phyloP scores from a whole-genome alignment of 2,113 vertebrate genomes.

The Corvus hawaiiensis region DNA sequence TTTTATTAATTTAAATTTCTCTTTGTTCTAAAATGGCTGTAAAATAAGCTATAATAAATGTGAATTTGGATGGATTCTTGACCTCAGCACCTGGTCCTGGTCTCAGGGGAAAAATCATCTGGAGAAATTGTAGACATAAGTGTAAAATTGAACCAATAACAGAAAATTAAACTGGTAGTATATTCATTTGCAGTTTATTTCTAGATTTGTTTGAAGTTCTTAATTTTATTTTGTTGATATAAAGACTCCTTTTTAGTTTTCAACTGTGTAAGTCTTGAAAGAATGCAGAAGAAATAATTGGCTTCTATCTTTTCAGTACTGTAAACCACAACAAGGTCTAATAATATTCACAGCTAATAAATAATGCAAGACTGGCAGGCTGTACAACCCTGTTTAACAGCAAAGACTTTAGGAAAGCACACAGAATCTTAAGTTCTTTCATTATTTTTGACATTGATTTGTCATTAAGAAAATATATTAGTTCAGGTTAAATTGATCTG shows the following conservation, averaged over 20 bases:
- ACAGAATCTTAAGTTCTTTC: slow-evolving; percentile 69
- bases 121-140: background rate
- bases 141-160: background rate
- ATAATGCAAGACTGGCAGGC: slow-evolving; percentile 55
- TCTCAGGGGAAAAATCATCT: background rate
- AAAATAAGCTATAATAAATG: background rate
- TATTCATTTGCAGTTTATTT: background rate
- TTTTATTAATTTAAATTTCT: background rate
- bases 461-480: slow-evolving; percentile 76
- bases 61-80: background rate
- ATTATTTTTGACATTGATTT: slow-evolving; percentile 81
- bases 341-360: slow-evolving; percentile 37
- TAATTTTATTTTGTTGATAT: background rate
- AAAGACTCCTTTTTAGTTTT: background rate
- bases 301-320: slow-evolving; percentile 22
- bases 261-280: background rate
- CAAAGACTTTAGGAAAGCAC: slow-evolving; percentile 54
- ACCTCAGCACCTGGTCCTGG: background rate
- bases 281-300: background rate
- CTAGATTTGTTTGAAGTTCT: background rate
- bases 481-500: slow-evolving; percentile 74
- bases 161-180: background rate
- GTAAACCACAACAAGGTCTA: slow-evolving; percentile 28
- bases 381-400: slow-evolving; percentile 60
- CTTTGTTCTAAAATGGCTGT: background rate